Conservation (phyloP, 2,113 vertebrate species). For the Pionites leucogaster region DNA sequence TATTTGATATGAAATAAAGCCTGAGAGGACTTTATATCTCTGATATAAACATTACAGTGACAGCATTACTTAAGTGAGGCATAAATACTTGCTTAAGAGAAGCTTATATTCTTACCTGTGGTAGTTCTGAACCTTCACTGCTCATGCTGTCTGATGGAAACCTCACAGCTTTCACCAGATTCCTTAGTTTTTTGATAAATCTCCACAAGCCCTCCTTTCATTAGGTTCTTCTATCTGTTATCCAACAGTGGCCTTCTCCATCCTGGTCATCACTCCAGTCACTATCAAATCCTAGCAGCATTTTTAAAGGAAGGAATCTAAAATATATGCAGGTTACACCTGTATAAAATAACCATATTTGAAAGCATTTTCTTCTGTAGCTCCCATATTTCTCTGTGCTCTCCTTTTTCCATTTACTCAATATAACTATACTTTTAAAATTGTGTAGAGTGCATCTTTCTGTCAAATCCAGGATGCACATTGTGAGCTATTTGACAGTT, state of each 20-base stretch:
- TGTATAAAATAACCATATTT: neutral
- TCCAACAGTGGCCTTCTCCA: neutral
- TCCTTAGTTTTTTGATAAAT: neutral
- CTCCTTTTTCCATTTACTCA: neutral
- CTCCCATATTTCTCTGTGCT: neutral
- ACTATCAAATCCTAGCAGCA: neutral
- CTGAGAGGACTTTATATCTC: neutral
- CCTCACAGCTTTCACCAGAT: neutral
- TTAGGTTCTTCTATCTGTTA: neutral
- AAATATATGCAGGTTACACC: neutral
- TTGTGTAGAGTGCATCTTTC: neutral
- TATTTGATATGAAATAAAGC: neutral
- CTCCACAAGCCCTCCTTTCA: neutral
- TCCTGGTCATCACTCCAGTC: neutral
- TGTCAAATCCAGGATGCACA: neutral
- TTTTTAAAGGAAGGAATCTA: neutral
- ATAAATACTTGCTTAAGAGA: neutral
- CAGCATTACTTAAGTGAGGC: neutral
- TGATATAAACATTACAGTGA: neutral
- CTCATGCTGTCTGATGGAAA: neutral
- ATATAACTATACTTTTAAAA: neutral
- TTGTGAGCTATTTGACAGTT: neutral
- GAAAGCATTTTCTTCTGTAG: neutral
- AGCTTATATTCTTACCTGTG: slow-evolving; percentile 28
- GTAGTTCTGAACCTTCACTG: neutral